phyloP scores from a whole-genome alignment of 2,113 vertebrate genomes.

The human region GRCh38 chr6:76000001-76000500 shows the following conservation, averaged over 20 bases:
- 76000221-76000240: constrained; percentile 4
- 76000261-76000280: background rate
- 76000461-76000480: background rate
- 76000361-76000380: background rate
- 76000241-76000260: background rate
- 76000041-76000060: background rate
- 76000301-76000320: background rate
- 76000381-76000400: background rate
- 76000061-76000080: background rate
- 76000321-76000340: background rate
- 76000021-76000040: background rate
- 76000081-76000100: background rate
- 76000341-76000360: background rate
- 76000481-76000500: background rate
- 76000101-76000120: background rate
- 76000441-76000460: background rate
- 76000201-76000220: background rate
- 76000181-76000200: background rate
- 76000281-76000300: background rate
- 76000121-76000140: background rate
- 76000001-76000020: background rate
- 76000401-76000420: background rate
- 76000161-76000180: background rate
- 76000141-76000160: background rate
- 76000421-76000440: background rate